A percentile compares a stretch with the other conserved stretches of the same genome.
These are phyloP conservation scores for Netelia inedita DNA, from an alignment of 2,888 invertebrate genomes.

Conservation along the genomic window DNA sequence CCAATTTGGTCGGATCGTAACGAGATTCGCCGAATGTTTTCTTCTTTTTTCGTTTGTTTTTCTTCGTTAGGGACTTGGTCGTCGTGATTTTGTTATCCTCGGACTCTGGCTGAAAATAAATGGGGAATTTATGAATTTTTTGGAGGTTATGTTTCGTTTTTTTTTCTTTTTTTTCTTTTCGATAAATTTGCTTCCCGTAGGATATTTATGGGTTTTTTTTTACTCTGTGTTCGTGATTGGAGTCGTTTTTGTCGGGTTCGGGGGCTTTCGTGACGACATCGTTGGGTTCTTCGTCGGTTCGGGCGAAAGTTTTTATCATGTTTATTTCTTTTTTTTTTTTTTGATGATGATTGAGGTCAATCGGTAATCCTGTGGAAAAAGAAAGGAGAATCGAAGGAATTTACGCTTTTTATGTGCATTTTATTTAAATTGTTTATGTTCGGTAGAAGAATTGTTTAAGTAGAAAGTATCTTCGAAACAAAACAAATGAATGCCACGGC, in stretches of 20 bases:
- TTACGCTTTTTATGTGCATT: too few species aligned
- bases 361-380: neutral
- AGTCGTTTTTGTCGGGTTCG: conserved; percentile 20
- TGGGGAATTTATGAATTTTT: conserved; percentile 67
- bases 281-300: neutral
- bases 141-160: conserved; percentile 51
- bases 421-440: too few species aligned
- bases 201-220: too few species aligned
- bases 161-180: neutral
- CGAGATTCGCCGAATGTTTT: conserved; percentile 84
- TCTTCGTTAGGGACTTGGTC: conserved; percentile 80
- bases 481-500: neutral
- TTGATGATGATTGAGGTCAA: neutral
- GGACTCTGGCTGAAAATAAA: conserved; percentile 83
- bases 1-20: conserved; percentile 88
- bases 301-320: conserved; percentile 10
- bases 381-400: neutral
- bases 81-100: conserved; percentile 80
- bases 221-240: conserved; percentile 37
- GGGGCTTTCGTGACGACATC: conserved; percentile 46
- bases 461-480: neutral
- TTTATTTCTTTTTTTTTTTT: too few species aligned
- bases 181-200: neutral
- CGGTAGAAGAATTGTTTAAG: too few species aligned
- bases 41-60: conserved; percentile 86